A percentile compares a stretch with the other conserved stretches of the same genome.
phyloP scores from a whole-genome alignment of 2,113 vertebrate species.

The Solea solea region DNA sequence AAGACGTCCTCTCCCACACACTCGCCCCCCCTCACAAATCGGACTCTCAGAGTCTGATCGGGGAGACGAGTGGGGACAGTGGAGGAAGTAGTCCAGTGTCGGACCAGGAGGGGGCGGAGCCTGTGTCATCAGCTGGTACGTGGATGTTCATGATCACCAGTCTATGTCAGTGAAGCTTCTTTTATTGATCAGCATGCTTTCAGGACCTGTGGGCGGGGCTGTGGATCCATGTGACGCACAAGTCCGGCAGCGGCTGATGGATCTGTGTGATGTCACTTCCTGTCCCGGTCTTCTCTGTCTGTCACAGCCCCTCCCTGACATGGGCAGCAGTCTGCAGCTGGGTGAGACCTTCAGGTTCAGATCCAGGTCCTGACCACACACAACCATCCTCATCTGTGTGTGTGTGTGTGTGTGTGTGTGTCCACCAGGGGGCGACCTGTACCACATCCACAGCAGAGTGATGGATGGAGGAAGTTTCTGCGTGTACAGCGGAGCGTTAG shows the following conservation, averaged over 20 bases:
- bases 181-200: neutral
- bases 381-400: neutral
- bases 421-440: slow-evolving; percentile 23
- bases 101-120: neutral
- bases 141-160: neutral
- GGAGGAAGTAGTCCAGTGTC: slow-evolving; percentile 2
- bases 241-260: slow-evolving; percentile 6
- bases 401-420: neutral
- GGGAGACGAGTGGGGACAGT: slow-evolving; percentile 15
- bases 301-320: slow-evolving; percentile 13
- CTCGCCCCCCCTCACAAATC: neutral
- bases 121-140: neutral
- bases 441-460: slow-evolving; percentile 1
- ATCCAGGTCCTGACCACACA: neutral
- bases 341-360: neutral
- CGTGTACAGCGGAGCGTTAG: neutral
- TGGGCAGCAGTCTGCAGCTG: slow-evolving; percentile 14
- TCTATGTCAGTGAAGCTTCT: neutral
- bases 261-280: slow-evolving; percentile 41
- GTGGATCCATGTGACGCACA: slow-evolving; percentile 19
- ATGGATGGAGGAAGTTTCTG: slow-evolving; percentile 11
- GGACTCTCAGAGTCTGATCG: slow-evolving; percentile 18
- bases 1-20: too few species aligned
- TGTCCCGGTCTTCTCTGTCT: slow-evolving; percentile 4
- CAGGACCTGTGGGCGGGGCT: neutral